These are phyloP conservation scores for Labeo rohita DNA, from an alignment of 2,113 vertebrate genomes.

Conservation along the genomic window DNA sequence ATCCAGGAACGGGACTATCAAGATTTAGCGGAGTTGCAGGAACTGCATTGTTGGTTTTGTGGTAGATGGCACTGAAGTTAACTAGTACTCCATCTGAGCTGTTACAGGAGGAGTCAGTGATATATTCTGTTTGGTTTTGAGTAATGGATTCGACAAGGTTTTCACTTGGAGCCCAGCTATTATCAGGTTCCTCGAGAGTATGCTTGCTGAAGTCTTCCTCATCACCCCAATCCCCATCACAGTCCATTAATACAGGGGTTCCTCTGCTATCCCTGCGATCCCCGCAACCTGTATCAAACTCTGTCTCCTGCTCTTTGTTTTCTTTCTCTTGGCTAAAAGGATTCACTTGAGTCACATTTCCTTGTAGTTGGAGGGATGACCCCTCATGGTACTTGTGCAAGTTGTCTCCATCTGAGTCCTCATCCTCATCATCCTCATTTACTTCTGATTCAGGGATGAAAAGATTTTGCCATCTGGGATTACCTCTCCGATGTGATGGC, in stretches of 20 bases:
- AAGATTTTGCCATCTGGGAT: conserved; percentile 79
- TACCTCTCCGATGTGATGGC: conserved; percentile 61
- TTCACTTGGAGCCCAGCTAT: conserved; percentile 74
- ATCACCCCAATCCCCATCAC: conserved; percentile 77
- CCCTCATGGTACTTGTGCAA: conserved; percentile 75
- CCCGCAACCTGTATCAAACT: conserved; percentile 72
- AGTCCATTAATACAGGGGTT: conserved; percentile 72
- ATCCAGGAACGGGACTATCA: conserved; percentile 79
- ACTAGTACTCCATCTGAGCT: conserved; percentile 92
- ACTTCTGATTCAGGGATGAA: conserved; percentile 81
- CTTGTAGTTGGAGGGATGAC: conserved; percentile 82
- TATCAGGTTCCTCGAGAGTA: conserved; percentile 69
- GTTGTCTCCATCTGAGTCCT: conserved; percentile 71
- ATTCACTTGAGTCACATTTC: conserved; percentile 56
- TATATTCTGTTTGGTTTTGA: conserved; percentile 81
- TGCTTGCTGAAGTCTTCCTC: conserved; percentile 61
- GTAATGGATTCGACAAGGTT: conserved; percentile 69
- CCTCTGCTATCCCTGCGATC: conserved; percentile 66
- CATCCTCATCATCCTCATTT: conserved; percentile 78
- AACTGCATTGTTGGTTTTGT: conserved; percentile 81
- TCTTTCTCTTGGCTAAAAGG: conserved; percentile 21
- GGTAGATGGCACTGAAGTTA: conserved; percentile 93
- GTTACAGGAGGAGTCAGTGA: conserved; percentile 92
- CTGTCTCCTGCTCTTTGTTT: conserved; percentile 62
- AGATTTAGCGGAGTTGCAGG: conserved; percentile 81